These are phyloP conservation scores for Scaptomyza parva DNA, from an alignment of 2,888 invertebrate species.

Conservation along the genomic window DNA sequence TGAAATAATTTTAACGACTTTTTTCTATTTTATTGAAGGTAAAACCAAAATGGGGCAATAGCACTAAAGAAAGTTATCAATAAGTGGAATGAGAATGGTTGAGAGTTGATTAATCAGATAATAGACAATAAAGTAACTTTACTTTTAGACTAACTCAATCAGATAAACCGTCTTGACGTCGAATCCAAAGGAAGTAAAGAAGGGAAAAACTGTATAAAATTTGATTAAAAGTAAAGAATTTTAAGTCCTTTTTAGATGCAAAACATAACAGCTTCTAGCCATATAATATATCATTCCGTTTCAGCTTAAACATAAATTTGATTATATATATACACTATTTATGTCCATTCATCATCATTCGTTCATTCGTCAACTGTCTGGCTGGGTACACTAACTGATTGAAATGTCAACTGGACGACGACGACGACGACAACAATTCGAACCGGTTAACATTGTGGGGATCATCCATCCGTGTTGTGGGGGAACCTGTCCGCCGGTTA, in stretches of 20 bases:
- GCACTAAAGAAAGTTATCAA: no score
- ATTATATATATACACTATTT: background rate
- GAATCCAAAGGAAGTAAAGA: no score
- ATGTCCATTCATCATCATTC: slow-evolving; percentile 12
- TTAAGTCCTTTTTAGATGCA: background rate
- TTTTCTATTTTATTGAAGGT: no score
- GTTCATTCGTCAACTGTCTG: slow-evolving; percentile 3
- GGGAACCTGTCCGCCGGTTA: slow-evolving; percentile 5
- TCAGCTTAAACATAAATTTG: background rate
- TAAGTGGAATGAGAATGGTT: no score
- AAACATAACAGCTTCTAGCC: background rate
- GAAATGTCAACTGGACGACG: slow-evolving; percentile 52
- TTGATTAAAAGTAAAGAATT: no score
- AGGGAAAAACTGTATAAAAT: no score
- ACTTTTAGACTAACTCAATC: no score
- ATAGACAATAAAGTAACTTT: no score
- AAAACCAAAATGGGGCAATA: no score
- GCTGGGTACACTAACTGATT: slow-evolving; percentile 31
- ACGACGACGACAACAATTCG: slow-evolving; percentile 4
- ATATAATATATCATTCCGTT: background rate
- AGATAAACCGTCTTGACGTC: no score
- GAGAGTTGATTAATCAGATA: no score
- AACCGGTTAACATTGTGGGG: slow-evolving; percentile 33
- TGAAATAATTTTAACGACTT: no score
- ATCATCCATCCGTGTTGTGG: slow-evolving; percentile 4